These are phyloP conservation scores for Mimas tiliae DNA, from an alignment of 2,888 invertebrate species.

Conservation along the genomic window DNA sequence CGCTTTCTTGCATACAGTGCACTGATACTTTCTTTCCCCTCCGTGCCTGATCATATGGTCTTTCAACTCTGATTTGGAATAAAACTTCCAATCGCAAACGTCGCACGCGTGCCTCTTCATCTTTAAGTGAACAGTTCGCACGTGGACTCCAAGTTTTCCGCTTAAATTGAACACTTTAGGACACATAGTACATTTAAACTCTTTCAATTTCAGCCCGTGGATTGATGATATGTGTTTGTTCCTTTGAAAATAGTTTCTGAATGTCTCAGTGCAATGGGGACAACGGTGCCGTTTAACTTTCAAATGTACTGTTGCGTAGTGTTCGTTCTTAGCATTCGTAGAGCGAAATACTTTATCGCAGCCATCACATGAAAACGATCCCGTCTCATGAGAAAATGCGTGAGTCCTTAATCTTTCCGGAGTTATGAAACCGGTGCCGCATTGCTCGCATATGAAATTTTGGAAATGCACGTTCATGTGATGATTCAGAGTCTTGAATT, in stretches of 20 bases:
- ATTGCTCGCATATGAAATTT: constrained; percentile 76
- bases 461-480: constrained; percentile 79
- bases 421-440: constrained; percentile 73
- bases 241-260: constrained; percentile 74
- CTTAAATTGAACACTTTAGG: constrained; percentile 70
- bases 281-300: constrained; percentile 72
- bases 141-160: constrained; percentile 69
- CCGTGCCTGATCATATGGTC: constrained; percentile 82
- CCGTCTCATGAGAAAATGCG: constrained; percentile 68
- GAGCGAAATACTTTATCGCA: constrained; percentile 81
- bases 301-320: constrained; percentile 78
- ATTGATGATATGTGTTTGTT: constrained; percentile 68
- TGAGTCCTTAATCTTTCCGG: constrained; percentile 69
- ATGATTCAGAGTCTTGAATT: constrained; percentile 72
- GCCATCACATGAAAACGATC: constrained; percentile 68
- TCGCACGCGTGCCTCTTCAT: constrained; percentile 73
- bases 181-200: constrained; percentile 72
- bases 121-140: constrained; percentile 74
- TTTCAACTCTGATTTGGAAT: constrained; percentile 80
- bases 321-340: constrained; percentile 73
- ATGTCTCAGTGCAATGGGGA: constrained; percentile 70
- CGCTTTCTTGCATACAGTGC: constrained; percentile 77
- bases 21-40: constrained; percentile 79
- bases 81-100: constrained; percentile 82
- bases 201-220: constrained; percentile 72